These are phyloP conservation scores for Thalpophila matura DNA, from an alignment of 2,888 invertebrate species.

Conservation along the genomic window DNA sequence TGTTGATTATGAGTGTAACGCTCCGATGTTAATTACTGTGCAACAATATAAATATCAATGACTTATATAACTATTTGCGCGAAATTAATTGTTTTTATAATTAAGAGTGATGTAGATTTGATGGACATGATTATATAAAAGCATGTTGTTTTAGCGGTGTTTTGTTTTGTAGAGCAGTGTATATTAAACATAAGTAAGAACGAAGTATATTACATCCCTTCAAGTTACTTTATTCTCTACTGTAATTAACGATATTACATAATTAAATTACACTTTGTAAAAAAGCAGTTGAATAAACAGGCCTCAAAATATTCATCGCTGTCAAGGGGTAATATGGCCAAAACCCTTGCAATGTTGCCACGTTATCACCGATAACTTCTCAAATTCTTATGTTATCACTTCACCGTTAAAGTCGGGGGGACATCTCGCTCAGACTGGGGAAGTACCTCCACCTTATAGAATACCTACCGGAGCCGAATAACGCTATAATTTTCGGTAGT, in stretches of 20 bases:
- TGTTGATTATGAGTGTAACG: constrained; percentile 30
- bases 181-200: too few species aligned
- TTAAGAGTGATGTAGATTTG: not conserved
- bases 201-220: not conserved
- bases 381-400: constrained; percentile 23
- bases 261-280: too few species aligned
- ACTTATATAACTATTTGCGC: not conserved
- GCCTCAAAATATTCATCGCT: not conserved
- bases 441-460: too few species aligned
- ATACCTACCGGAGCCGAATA: too few species aligned
- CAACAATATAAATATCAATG: constrained; percentile 14
- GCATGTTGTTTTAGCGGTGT: not conserved
- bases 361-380: not conserved
- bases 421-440: too few species aligned
- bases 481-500: too few species aligned
- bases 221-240: too few species aligned
- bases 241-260: too few species aligned
- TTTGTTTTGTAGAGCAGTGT: not conserved
- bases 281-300: too few species aligned
- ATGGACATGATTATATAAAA: not conserved
- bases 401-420: too few species aligned
- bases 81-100: constrained; percentile 12
- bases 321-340: not conserved
- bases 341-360: not conserved
- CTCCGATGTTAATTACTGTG: constrained; percentile 25